Base-by-base conservation (phyloP, 2,888 invertebrate genomes). In the Apocheima hispidaria region DNA sequence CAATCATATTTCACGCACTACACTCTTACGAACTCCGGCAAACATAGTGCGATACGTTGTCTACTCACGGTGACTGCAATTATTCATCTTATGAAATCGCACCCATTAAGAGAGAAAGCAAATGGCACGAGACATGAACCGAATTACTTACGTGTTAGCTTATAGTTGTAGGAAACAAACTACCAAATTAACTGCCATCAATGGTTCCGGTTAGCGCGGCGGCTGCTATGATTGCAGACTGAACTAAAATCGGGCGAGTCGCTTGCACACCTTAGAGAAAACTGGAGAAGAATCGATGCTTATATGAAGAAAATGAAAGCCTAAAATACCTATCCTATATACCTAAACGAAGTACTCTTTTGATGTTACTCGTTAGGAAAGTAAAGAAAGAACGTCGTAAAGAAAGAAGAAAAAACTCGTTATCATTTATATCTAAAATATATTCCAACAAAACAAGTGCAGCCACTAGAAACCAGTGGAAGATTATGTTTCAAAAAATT, bases 1-100 rank as follows among this genome's bases (percentile, higher is more conserved):
- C 74, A 81, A 83, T 70, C 68, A 72, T 75, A 71, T 75, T 78
- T 76, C 74, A 75, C 75, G 74, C 72, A 72, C 72, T 66, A 72
- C 73, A 70, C 54, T 59, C 61, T 54, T 70, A 69, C 69, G 70
- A 68, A 74, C 30, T 46, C 20, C 20, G 30, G 46, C 23, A 10
- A 50, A n/a, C 26, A 26, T 12, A 30, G 40, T 66, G 41, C 57
- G 35, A 46, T 28, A 69, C 59, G 64, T 65, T 66, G 69, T 58
- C 65, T 54, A 60, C 63, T 70, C 63, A 68, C 57, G 48, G 61
- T 60, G 65, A 66, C 63, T 61, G 54, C 60, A 52, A 66, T 57
- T 44, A 35, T 48, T 54, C 57, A 52, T 48, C 52, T 67, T 67
- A 62, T 49, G 67, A 63, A 63, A 62, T 41, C 48, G 46, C 23